phyloP scores from a whole-genome alignment of 2,797 vertebrate species.

The Centropyge bicolor region DNA sequence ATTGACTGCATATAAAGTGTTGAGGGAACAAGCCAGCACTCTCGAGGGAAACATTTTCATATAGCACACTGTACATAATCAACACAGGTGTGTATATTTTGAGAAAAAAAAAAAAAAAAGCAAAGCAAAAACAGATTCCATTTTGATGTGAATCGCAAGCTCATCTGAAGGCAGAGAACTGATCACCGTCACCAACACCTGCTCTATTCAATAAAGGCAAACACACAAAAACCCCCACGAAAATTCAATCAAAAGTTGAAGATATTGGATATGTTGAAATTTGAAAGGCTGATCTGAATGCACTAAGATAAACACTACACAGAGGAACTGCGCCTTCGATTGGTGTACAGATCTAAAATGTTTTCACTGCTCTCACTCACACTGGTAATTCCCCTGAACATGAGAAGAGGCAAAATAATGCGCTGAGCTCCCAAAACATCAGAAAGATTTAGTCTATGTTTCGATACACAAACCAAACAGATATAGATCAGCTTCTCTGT shows the following conservation, averaged over 20 bases:
- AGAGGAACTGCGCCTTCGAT: not conserved
- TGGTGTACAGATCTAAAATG: not conserved
- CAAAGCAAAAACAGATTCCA: constrained; percentile 34
- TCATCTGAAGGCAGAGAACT: constrained; percentile 48
- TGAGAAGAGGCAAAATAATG: not conserved
- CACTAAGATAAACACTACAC: not conserved
- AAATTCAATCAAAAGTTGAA: constrained; percentile 3
- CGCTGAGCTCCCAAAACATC: not conserved
- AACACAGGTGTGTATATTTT: not conserved
- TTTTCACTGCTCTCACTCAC: not conserved
- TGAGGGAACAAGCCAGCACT: constrained; percentile 24
- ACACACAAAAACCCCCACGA: constrained; percentile 14
- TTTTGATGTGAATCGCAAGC: constrained; percentile 51
- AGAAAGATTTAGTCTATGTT: not conserved
- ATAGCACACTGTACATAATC: constrained; percentile 10
- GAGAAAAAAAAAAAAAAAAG: not conserved
- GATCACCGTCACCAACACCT: constrained; percentile 18
- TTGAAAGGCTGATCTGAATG: constrained; percentile 22
- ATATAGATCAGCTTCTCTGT: constrained; percentile 10
- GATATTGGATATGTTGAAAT: constrained; percentile 21
- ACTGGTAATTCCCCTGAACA: not conserved
- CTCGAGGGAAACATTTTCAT: not conserved
- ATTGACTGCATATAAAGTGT: constrained; percentile 26
- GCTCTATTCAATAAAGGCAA: constrained; percentile 44
- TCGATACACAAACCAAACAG: constrained; percentile 3